Evolutionary conservation across 2,888 invertebrate species (phyloP), one percentile per base, ranked within the genome.

Genomic region (Dynastes tityus): DNA sequence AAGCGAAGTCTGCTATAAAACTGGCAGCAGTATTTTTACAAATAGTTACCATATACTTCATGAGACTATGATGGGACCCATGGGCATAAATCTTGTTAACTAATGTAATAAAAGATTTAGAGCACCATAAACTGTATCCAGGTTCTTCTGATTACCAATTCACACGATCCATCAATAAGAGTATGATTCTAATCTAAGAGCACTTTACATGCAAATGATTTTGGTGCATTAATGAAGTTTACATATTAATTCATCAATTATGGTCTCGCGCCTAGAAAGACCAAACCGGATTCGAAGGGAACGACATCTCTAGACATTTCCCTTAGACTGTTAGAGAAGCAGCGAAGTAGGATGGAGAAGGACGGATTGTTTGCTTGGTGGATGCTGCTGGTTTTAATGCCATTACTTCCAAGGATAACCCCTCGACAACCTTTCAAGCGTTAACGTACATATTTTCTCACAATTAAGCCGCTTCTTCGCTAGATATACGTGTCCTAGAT

Each of bases 181-280:
- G 5, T 27, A 27, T 29, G 22, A 22, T 61, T 61, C 61, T 22
- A 61, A 22, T 61, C 27, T 27, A 61, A 67, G n/a, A 58, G 3
- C 58, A 58, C 55, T 71, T 71, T 58, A 55, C 55, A 71, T 71
- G 55, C 58, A 71, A 71, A 71, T 71, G 49, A 11, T 11, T 16
- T 8, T 32, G 22, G 32, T 16, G 49, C 37, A 22, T 55, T 58
- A 71, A 71, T 55, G 37, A 37, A 71, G 58, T 71, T 58, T 71
- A 71, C 55, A 71, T 71, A 58, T 71, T 53, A 55, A 71, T 58
- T 71, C 22, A 6, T 55, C 49, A 71, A 71, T 71, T 71, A 71
- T 32, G 22, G 32, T 8, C 55, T 71, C 6, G 37, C 67, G 22
- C 1, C 67, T 9, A 5, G 5, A 67, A 45, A 45, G 67, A 45